Evolutionary conservation across 2,797 vertebrate species (phyloP), one percentile per base, ranked within the genome.

Genomic region (Crenichthys baileyi): DNA sequence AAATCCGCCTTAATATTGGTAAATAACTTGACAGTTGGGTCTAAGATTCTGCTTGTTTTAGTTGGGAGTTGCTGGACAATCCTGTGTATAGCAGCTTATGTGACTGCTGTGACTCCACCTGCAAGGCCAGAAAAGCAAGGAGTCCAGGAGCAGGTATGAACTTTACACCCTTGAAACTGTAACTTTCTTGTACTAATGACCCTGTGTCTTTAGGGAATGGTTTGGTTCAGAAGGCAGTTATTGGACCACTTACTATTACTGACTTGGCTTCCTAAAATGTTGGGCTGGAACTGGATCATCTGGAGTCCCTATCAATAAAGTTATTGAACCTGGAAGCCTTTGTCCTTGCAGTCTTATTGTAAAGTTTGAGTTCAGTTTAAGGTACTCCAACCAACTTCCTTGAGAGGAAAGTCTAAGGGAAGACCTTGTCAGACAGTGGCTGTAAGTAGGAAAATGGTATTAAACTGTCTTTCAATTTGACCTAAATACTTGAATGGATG

Each of bases 21-120:
- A 16, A 18, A 51, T n/a, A 46, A n/a, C 11, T 20, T 41, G 31
- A 70, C 4, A 3, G 15, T 13, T 1, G 16, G 50, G 50, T 51
- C 11, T 51, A 51, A 51, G 4, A 18, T 41, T 15, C 8, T 26
- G 39, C 12, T 70, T 16, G 20, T 20, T 68, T n/a, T 12, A 96
- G 95, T 1, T 96, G 95, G 95, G 88, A 92, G 81, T 76, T 96
- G 29, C 75, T 95, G 77, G 95, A 96, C 46, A 87, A 95, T 61
- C 70, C 89, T 3, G 72, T 77, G 0, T 76, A 87, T 0, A 95
- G 76, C 70, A 65, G 78, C 3, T 50, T 95, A 0, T 96, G 95
- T 80, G 85, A 84, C 76, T 96, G 95, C 83, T 96, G 95, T 81
- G 94, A 95, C 0, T 88, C 93, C 1, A 88, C 31, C 70, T 96